Evolutionary conservation across 2,113 vertebrate species (phyloP).

Genomic region (Lepus americanus): DNA sequence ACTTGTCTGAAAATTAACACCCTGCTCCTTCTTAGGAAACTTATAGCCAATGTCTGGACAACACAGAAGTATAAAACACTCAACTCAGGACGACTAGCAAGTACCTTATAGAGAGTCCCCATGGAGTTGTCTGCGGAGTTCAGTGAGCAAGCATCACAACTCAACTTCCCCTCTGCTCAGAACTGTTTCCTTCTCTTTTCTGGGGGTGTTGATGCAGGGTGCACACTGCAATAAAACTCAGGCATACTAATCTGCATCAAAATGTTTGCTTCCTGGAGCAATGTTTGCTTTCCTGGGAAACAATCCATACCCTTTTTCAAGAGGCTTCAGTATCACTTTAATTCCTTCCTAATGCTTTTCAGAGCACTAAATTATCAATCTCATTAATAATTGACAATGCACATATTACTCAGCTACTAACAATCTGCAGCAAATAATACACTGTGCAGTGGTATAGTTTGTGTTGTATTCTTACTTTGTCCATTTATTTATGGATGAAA

Average conservation of each 20-base stretch:
- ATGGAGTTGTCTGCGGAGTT: not conserved
- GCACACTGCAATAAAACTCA: not conserved
- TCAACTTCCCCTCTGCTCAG: not conserved
- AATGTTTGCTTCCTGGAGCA: not conserved
- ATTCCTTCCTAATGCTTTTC: not conserved
- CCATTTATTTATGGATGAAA: not conserved
- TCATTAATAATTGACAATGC: not conserved
- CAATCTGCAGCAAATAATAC: not conserved
- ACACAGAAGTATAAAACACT: not conserved
- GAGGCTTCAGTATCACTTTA: not conserved
- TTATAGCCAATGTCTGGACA: not conserved
- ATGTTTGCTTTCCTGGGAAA: too few species aligned
- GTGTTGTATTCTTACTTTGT: not conserved
- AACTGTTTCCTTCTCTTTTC: too few species aligned
- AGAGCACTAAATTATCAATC: not conserved
- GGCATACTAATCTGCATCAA: not conserved
- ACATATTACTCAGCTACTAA: not conserved
- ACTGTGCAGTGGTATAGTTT: not conserved
- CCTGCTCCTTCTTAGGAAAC: not conserved
- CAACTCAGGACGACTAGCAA: not conserved
- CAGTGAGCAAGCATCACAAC: not conserved
- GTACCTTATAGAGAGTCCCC: not conserved
- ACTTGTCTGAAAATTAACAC: constrained; percentile 13
- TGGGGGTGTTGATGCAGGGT: not conserved
- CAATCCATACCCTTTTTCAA: not conserved